phyloP scores from a whole-genome alignment of 2,888 invertebrate genomes.

The Lithophane ornitopus region DNA sequence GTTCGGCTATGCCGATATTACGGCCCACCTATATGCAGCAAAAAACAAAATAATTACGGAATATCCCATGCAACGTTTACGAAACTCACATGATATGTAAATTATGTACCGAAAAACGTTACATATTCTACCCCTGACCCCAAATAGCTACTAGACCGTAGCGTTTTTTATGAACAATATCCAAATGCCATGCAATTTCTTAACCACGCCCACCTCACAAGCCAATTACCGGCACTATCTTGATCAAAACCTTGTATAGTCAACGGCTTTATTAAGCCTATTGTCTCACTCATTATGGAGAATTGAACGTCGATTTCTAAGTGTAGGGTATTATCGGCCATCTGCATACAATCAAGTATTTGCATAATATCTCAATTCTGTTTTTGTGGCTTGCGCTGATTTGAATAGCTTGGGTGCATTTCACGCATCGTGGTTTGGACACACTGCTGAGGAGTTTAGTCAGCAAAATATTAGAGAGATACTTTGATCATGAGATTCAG shows the following conservation, averaged over 20 bases:
- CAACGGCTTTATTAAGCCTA: constrained; percentile 87
- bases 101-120: constrained; percentile 46
- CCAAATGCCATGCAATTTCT: constrained; percentile 52
- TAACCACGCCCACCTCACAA: constrained; percentile 57
- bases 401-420: constrained; percentile 69
- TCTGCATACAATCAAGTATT: constrained; percentile 90
- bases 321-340: constrained; percentile 86
- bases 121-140: constrained; percentile 40
- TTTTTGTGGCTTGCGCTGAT: constrained; percentile 81
- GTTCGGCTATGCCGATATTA: constrained; percentile 8
- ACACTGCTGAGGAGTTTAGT: constrained; percentile 43
- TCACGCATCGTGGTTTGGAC: constrained; percentile 67
- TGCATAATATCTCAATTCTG: constrained; percentile 90
- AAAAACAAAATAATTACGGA: constrained; percentile 27
- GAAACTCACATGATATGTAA: constrained; percentile 26
- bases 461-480: constrained; percentile 8
- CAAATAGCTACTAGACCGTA: constrained; percentile 35
- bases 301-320: constrained; percentile 84
- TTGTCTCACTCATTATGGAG: constrained; percentile 89
- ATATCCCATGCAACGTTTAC: constrained; percentile 29
- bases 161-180: constrained; percentile 55
- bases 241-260: constrained; percentile 79
- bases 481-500: too few relatives aligned
- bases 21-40: neutral
- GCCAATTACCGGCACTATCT: constrained; percentile 77